Conservation (phyloP, 2,113 vertebrate genomes). For the Cyanoliseus patagonus region DNA sequence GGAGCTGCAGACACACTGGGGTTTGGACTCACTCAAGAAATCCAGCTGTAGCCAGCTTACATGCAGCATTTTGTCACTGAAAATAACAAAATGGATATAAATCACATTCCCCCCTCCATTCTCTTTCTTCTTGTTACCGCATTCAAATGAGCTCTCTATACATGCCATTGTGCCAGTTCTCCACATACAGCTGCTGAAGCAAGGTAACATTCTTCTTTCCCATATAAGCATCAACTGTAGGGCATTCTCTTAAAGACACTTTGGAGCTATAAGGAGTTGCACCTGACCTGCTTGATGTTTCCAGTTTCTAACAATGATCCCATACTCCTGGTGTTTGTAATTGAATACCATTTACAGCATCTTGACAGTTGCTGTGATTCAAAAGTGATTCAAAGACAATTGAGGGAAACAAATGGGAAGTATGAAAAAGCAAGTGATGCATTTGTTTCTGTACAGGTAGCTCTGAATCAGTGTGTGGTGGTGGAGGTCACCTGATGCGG, state of each 20-base stretch:
- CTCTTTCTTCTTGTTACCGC: background rate
- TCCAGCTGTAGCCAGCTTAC: background rate
- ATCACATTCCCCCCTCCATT: background rate
- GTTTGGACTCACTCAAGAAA: background rate
- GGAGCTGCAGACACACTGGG: background rate
- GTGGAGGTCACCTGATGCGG: background rate
- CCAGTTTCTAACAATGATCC: background rate
- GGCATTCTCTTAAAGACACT: background rate
- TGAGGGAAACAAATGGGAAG: background rate
- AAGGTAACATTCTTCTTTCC: background rate
- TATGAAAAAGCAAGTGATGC: background rate
- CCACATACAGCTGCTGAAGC: background rate
- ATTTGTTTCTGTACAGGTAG: background rate
- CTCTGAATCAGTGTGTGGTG: background rate
- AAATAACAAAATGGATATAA: conserved; percentile 27
- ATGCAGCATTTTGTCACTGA: background rate
- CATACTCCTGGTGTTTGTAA: background rate
- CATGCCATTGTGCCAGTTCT: background rate
- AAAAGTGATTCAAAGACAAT: background rate
- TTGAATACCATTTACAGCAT: background rate
- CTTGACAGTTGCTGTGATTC: background rate
- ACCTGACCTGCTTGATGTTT: background rate
- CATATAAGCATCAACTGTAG: rapidly evolving
- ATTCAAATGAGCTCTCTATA: background rate
- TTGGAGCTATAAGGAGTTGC: background rate